Conservation (phyloP, 1,140 invertebrate species). For the Drosophila ercepeae region DNA sequence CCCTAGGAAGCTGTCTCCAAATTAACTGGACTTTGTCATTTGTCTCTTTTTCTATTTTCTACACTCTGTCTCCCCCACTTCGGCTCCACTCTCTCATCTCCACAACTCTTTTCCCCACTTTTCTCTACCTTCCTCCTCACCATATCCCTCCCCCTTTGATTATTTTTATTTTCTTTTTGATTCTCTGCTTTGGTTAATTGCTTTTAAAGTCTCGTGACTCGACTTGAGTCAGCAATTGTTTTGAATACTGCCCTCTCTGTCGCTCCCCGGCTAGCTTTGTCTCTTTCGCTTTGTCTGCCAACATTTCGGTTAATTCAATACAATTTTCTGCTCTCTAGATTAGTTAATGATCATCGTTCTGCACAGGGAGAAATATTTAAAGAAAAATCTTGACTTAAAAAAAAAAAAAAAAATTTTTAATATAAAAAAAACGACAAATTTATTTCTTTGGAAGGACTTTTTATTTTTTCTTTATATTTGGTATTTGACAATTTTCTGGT, state of each 20-base stretch:
- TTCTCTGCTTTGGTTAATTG: conserved; percentile 34
- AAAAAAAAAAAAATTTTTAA: too few relatives aligned
- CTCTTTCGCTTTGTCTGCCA: conserved; percentile 3
- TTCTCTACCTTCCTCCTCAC: too few relatives aligned
- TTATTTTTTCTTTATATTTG: too few relatives aligned
- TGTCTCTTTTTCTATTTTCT: background rate
- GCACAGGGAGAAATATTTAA: background rate
- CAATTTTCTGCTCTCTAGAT: conserved; percentile 62
- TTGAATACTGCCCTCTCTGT: background rate
- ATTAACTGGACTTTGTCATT: conserved; percentile 38
- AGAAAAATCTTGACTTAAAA: too few relatives aligned
- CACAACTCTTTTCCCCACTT: background rate
- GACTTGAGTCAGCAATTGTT: conserved; percentile 47
- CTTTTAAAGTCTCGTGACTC: conserved; percentile 56
- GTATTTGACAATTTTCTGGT: too few relatives aligned
- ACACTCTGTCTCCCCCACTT: background rate
- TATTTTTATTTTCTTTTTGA: background rate
- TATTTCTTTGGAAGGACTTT: too few relatives aligned
- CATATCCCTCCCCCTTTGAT: too few relatives aligned
- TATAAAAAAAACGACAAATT: background rate
- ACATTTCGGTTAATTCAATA: conserved; percentile 50
- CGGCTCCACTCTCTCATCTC: background rate
- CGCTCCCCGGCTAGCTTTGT: background rate
- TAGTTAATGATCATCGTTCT: conserved; percentile 49
- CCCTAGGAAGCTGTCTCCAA: conserved; percentile 35